phyloP scores from a whole-genome alignment of 37 sponge, comb jelly and placozoan genomes.

The Agelas oroides region DNA sequence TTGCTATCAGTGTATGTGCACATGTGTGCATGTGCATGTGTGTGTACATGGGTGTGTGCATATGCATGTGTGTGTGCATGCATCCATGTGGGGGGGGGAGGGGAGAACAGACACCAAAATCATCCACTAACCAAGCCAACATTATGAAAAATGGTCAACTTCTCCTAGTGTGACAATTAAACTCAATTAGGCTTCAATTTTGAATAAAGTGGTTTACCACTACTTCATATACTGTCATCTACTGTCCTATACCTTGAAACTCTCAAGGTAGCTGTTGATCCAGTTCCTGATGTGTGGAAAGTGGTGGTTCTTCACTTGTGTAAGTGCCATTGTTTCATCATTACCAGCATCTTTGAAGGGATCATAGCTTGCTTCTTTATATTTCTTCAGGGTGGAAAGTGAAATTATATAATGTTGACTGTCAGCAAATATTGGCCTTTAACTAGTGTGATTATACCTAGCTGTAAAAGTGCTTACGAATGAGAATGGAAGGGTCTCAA shows the following conservation, averaged over 20 bases:
- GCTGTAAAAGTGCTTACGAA: too few species aligned
- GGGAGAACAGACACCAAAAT: too few species aligned
- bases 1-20: neutral
- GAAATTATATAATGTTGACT: neutral
- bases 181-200: too few species aligned
- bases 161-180: too few species aligned
- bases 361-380: slow-evolving; percentile 15
- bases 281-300: slow-evolving; percentile 59
- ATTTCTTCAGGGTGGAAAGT: neutral
- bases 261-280: slow-evolving; percentile 34
- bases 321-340: slow-evolving; percentile 46
- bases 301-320: slow-evolving; percentile 52
- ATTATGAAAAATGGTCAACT: too few species aligned
- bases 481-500: slow-evolving; percentile 68
- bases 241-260: slow-evolving; percentile 6
- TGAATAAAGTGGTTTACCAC: too few species aligned
- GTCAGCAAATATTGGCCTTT: too few species aligned
- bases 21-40: too few species aligned
- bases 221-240: too few species aligned
- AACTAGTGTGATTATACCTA: too few species aligned
- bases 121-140: neutral
- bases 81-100: too few species aligned
- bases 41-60: neutral
- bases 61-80: too few species aligned
- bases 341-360: slow-evolving; percentile 36